Evolutionary conservation across 30 jellyfish, hydroid and myxozoan species (phyloP).

Genomic region (Pelagia noctiluca): DNA sequence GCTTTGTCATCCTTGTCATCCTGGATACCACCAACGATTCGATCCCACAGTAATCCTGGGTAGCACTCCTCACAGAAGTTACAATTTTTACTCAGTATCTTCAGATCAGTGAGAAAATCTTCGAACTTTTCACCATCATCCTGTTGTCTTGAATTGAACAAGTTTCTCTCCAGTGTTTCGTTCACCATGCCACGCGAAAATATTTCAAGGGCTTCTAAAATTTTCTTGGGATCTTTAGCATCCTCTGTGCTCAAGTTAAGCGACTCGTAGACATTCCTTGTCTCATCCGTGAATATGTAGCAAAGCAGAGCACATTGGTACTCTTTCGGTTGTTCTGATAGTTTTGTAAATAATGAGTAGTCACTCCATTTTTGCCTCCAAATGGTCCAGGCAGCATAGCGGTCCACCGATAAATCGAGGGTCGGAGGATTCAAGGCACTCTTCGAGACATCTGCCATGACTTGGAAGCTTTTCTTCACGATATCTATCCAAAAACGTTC

Average conservation of each 20-base stretch:
- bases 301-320: slow-evolving; percentile 60
- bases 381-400: slow-evolving; percentile 39
- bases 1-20: not conserved
- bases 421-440: slow-evolving; percentile 38
- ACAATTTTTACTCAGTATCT: not conserved
- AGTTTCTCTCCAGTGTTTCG: not conserved
- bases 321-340: slow-evolving; percentile 16
- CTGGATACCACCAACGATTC: not conserved
- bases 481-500: not conserved
- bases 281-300: slow-evolving; percentile 44
- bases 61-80: not conserved
- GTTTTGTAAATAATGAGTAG: slow-evolving; percentile 28
- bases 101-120: not conserved
- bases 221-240: slow-evolving; percentile 1
- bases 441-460: not conserved
- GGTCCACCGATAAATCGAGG: slow-evolving; percentile 48
- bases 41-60: not conserved
- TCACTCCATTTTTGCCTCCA: slow-evolving; percentile 60
- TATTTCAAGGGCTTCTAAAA: not conserved
- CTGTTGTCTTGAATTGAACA: not conserved
- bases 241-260: slow-evolving; percentile 11
- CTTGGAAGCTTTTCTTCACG: not conserved
- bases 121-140: not conserved
- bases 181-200: not conserved
- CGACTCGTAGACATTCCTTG: slow-evolving; percentile 52